Percentiles rank a stretch among this genome's conserved stretches.
phyloP scores from a whole-genome alignment of 2,888 invertebrate species.

The Pollenia labialis region DNA sequence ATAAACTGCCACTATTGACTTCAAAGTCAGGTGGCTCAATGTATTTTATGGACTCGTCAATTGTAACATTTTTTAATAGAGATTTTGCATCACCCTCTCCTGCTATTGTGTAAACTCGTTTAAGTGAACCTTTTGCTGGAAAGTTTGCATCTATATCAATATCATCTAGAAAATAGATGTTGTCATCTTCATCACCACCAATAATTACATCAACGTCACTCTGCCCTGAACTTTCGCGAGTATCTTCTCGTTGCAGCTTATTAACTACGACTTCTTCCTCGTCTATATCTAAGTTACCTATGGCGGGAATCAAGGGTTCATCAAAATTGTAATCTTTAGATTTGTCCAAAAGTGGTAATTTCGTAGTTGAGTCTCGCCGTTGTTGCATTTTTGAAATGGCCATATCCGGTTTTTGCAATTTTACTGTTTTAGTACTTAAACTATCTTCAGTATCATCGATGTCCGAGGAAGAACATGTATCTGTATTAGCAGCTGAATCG shows the following conservation, averaged over 20 bases:
- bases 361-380: constrained; percentile 76
- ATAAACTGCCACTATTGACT: constrained; percentile 75
- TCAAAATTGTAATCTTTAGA: constrained; percentile 74
- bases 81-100: constrained; percentile 74
- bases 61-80: constrained; percentile 77
- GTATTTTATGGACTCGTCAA: constrained; percentile 76
- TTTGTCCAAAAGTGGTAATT: constrained; percentile 42
- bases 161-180: background rate
- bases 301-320: constrained; percentile 76
- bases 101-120: constrained; percentile 78
- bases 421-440: constrained; percentile 77
- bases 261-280: constrained; percentile 79
- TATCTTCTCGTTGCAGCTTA: constrained; percentile 76
- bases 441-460: constrained; percentile 73
- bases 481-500: background rate
- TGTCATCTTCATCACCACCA: constrained; percentile 72
- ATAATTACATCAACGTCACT: constrained; percentile 79
- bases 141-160: background rate
- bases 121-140: constrained; percentile 72
- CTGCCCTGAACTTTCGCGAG: constrained; percentile 79
- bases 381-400: constrained; percentile 79
- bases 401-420: constrained; percentile 78
- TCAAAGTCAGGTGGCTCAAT: constrained; percentile 67
- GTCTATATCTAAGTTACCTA: constrained; percentile 76
- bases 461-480: constrained; percentile 21